phyloP scores from a whole-genome alignment of 2,113 vertebrate genomes.

The Phalacrocorax pelagicus region DNA sequence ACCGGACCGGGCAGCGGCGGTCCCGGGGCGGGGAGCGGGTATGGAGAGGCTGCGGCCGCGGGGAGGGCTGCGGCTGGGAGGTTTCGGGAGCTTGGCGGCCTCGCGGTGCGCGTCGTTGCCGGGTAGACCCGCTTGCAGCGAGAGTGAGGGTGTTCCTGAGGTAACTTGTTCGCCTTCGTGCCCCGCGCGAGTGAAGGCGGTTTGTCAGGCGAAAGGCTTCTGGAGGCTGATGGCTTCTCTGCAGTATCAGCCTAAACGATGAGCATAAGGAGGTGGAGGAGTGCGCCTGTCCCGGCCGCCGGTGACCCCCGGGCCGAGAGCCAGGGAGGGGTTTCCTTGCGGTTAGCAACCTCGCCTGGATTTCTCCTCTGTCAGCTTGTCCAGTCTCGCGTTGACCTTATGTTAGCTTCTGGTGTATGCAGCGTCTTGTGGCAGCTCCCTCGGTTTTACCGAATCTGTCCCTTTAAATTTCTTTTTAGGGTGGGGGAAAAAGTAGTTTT shows the following conservation, averaged over 20 bases:
- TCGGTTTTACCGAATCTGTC: no score
- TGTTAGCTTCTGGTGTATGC: not conserved
- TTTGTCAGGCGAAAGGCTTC: not conserved
- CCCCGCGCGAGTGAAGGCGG: not conserved
- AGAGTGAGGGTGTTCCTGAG: not conserved
- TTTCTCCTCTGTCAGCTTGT: not conserved
- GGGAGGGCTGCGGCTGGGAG: not conserved
- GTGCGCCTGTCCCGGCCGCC: no score
- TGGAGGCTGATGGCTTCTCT: not conserved
- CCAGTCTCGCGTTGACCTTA: not conserved
- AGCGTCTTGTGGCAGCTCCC: not conserved
- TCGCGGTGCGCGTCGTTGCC: not conserved
- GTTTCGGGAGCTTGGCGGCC: not conserved
- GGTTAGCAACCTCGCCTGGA: not conserved
- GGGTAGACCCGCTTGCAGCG: not conserved
- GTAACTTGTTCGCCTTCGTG: not conserved
- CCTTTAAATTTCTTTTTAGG: not conserved
- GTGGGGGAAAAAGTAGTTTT: accelerated
- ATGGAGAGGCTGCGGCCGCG: no score
- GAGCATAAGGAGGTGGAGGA: not conserved
- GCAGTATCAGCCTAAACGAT: accelerated
- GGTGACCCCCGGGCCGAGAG: not conserved
- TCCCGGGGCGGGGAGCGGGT: not conserved
- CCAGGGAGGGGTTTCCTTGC: not conserved
- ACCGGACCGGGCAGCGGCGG: no score